Conservation (phyloP, 2,888 invertebrate genomes). For the Orthonychiurus folsomi region DNA sequence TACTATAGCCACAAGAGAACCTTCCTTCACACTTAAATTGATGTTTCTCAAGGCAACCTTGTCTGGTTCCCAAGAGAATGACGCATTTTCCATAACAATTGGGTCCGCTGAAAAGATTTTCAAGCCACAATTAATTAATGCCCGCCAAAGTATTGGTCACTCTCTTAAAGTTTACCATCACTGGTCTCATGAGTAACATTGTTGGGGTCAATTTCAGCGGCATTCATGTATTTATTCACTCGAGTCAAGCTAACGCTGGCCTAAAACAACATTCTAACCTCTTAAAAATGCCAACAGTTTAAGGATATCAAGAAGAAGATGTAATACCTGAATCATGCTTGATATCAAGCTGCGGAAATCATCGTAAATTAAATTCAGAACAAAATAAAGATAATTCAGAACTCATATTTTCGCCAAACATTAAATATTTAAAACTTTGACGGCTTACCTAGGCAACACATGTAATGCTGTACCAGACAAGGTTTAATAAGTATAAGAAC, state of each 20-base stretch:
- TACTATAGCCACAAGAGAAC: slow-evolving; percentile 48
- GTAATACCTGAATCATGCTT: neutral
- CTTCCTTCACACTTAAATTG: slow-evolving; percentile 41
- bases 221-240: slow-evolving; percentile 47
- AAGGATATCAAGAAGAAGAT: too few species aligned
- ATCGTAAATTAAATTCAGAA: too few species aligned
- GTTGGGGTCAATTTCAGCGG: slow-evolving; percentile 47
- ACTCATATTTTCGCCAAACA: too few species aligned
- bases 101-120: slow-evolving; percentile 41
- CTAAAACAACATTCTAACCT: slow-evolving; percentile 34
- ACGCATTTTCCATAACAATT: slow-evolving; percentile 47
- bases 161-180: slow-evolving; percentile 38
- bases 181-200: slow-evolving; percentile 41
- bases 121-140: neutral
- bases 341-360: too few species aligned
- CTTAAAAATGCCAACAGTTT: too few species aligned
- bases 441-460: too few species aligned
- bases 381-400: too few species aligned
- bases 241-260: slow-evolving; percentile 49
- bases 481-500: neutral
- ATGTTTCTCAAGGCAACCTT: slow-evolving; percentile 42
- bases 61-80: slow-evolving; percentile 48
- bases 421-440: too few species aligned
- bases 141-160: neutral
- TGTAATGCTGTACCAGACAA: slow-evolving; percentile 7